A percentile compares a stretch with the other conserved stretches of the same genome.
These are phyloP conservation scores for Semotilus atromaculatus DNA, from an alignment of 2,797 vertebrate species.

Conservation along the genomic window DNA sequence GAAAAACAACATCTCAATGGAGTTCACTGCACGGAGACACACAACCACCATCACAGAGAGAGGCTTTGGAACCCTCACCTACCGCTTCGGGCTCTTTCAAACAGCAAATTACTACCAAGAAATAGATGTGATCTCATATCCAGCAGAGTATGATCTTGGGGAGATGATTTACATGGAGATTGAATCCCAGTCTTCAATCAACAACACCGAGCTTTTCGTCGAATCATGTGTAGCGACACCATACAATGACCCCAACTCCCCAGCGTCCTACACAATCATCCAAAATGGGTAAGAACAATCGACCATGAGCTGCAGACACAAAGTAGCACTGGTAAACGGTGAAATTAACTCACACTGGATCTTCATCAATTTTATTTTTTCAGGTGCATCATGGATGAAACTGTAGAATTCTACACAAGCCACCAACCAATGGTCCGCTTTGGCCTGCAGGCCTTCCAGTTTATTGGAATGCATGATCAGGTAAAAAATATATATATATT, in stretches of 20 bases:
- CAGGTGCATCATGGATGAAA: conserved; percentile 72
- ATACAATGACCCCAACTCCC: conserved; percentile 70
- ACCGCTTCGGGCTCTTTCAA: conserved; percentile 66
- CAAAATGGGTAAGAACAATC: conserved; percentile 66
- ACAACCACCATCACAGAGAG: conserved; percentile 64
- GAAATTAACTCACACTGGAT: neutral
- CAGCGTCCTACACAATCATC: conserved; percentile 70
- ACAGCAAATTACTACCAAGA: conserved; percentile 45
- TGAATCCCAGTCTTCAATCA: conserved; percentile 63
- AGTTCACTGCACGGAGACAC: conserved; percentile 64
- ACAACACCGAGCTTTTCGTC: conserved; percentile 73
- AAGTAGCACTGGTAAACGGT: neutral
- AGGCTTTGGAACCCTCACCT: conserved; percentile 67
- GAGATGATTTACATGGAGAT: conserved; percentile 73
- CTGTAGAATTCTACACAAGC: conserved; percentile 55
- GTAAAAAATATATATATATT: conserved; percentile 50
- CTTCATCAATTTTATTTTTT: neutral
- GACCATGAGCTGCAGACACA: neutral
- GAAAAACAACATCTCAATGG: conserved; percentile 61
- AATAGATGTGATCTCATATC: conserved; percentile 62
- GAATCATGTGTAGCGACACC: conserved; percentile 73
- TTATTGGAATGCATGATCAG: conserved; percentile 74
- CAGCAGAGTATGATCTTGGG: conserved; percentile 64
- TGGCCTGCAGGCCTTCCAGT: conserved; percentile 76
- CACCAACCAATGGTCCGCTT: conserved; percentile 62